phyloP scores from a whole-genome alignment of 2,797 vertebrate genomes.

The Periparus ater region DNA sequence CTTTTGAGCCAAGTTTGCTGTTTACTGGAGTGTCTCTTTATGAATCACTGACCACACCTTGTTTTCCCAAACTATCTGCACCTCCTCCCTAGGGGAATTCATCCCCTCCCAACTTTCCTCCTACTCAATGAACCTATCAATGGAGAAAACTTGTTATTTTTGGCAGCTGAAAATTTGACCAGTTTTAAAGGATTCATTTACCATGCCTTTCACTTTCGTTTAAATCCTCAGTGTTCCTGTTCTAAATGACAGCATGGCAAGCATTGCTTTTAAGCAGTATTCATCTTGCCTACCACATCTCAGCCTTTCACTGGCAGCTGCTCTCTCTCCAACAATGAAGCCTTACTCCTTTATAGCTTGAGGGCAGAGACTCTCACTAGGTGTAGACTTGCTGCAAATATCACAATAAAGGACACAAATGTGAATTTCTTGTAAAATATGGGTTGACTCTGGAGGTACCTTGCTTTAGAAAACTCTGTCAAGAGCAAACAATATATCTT shows the following conservation, averaged over 20 bases:
- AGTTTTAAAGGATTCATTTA: slow-evolving; percentile 73
- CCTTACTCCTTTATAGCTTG: slow-evolving; percentile 77
- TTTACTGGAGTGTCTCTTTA: slow-evolving; percentile 44
- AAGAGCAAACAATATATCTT: slow-evolving; percentile 67
- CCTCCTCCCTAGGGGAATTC: slow-evolving; percentile 34
- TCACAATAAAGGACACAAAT: slow-evolving; percentile 81
- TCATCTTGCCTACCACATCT: slow-evolving; percentile 75
- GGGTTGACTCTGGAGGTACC: slow-evolving; percentile 66
- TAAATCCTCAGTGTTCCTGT: slow-evolving; percentile 72
- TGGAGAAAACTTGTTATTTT: slow-evolving; percentile 72
- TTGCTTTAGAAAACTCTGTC: slow-evolving; percentile 76
- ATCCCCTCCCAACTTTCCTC: slow-evolving; percentile 56
- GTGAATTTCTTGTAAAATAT: slow-evolving; percentile 78
- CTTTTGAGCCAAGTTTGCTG: neutral
- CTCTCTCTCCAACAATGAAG: slow-evolving; percentile 74
- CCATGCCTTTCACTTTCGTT: slow-evolving; percentile 73
- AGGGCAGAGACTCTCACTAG: slow-evolving; percentile 78
- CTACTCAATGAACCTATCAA: slow-evolving; percentile 73
- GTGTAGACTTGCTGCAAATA: slow-evolving; percentile 74
- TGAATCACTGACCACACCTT: slow-evolving; percentile 65
- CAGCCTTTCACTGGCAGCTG: slow-evolving; percentile 69
- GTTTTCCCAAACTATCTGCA: slow-evolving; percentile 57
- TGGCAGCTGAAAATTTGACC: slow-evolving; percentile 72
- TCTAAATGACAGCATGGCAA: slow-evolving; percentile 77
- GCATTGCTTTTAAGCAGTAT: slow-evolving; percentile 77